Percentiles rank a stretch among this genome's conserved stretches.
phyloP scores from a whole-genome alignment of 2,113 vertebrate genomes.

The Ursus arctos region DNA sequence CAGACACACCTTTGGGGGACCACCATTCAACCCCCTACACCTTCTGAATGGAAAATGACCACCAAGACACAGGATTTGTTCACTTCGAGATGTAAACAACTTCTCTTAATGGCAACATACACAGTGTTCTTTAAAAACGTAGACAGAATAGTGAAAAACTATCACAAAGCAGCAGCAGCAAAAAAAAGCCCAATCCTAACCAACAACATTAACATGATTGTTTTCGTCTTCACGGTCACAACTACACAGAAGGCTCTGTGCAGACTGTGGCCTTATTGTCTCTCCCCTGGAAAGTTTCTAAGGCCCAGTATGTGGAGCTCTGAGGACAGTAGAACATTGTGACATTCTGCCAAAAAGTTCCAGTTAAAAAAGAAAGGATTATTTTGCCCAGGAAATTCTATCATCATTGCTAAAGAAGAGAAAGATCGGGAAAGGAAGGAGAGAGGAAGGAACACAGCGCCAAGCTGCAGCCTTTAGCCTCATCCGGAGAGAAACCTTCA shows the following conservation, averaged over 20 bases:
- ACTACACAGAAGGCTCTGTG: slow-evolving; percentile 70
- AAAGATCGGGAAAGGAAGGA: slow-evolving; percentile 36
- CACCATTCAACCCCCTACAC: background rate
- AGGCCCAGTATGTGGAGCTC: slow-evolving; percentile 73
- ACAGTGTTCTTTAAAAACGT: slow-evolving; percentile 26
- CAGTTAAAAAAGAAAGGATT: slow-evolving; percentile 68
- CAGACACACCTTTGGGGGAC: background rate
- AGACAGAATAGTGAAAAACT: slow-evolving; percentile 35
- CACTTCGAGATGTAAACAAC: slow-evolving; percentile 3
- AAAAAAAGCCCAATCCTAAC: background rate
- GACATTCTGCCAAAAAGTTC: slow-evolving; percentile 78
- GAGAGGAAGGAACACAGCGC: slow-evolving; percentile 31
- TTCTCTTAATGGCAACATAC: slow-evolving; percentile 15
- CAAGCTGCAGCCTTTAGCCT: background rate
- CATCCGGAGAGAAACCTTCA: background rate
- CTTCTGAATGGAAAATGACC: slow-evolving; percentile 3
- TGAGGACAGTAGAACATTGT: slow-evolving; percentile 76
- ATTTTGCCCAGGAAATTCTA: slow-evolving; percentile 74
- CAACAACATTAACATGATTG: slow-evolving; percentile 66
- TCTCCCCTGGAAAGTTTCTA: slow-evolving; percentile 67
- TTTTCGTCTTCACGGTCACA: background rate
- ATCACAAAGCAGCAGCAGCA: slow-evolving; percentile 1
- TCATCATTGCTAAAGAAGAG: background rate
- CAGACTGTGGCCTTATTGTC: slow-evolving; percentile 81
- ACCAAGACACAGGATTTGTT: background rate